Conservation (phyloP, 2,888 invertebrate species). For the Agelastica alni region DNA sequence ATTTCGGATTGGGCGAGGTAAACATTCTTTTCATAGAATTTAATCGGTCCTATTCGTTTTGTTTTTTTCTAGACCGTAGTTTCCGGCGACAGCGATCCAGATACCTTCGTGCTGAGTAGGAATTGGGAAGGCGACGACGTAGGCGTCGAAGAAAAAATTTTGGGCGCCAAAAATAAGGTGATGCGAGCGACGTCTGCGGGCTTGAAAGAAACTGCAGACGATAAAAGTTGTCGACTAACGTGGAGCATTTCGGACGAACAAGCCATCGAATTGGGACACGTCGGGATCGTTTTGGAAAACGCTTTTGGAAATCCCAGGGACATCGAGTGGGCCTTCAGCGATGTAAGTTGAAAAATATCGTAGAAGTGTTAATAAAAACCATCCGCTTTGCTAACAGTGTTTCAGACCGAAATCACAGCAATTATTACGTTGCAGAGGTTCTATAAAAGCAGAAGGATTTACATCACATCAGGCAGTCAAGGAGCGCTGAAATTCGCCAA, state of each 20-base stretch:
- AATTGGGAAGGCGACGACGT: constrained; percentile 58
- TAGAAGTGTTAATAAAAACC: no score
- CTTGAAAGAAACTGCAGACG: constrained; percentile 31
- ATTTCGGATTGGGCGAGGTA: constrained; percentile 84
- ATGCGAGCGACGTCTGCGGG: constrained; percentile 57
- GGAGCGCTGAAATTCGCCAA: no score
- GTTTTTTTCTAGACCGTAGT: constrained; percentile 70
- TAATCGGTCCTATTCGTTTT: no score
- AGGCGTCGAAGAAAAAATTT: constrained; percentile 46
- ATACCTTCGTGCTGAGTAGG: constrained; percentile 67
- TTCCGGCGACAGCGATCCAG: constrained; percentile 77
- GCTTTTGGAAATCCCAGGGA: constrained; percentile 73
- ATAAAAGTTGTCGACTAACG: constrained; percentile 46
- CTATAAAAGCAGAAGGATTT: no score
- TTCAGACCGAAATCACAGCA: no score
- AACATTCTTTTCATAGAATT: neutral
- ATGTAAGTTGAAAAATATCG: no score
- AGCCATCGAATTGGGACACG: constrained; percentile 61
- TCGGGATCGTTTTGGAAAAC: constrained; percentile 66
- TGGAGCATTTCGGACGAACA: constrained; percentile 64
- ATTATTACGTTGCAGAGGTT: no score
- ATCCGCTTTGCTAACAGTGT: no score
- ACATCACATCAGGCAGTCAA: no score
- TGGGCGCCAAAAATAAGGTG: constrained; percentile 63
- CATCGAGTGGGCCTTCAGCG: constrained; percentile 77